Evolutionary conservation across 2,888 invertebrate genomes (phyloP).

Genomic region (Tipula unca): DNA sequence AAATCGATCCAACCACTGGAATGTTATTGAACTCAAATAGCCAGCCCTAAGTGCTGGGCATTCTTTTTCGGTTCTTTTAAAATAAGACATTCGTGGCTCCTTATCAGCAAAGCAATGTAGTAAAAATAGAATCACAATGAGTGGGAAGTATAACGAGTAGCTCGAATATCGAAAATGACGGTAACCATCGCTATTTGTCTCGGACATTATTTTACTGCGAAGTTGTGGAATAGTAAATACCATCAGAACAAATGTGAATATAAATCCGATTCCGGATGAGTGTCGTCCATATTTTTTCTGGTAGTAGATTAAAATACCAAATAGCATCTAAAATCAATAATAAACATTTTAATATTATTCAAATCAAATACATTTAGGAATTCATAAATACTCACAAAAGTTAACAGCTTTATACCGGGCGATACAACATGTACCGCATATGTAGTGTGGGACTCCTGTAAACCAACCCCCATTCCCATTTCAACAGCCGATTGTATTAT

Average conservation of each 20-base stretch:
- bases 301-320: constrained; percentile 38
- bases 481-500: constrained; percentile 39
- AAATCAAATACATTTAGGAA: not conserved
- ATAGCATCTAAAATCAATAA: constrained; percentile 39
- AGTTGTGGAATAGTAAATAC: constrained; percentile 35
- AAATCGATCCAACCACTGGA: constrained; percentile 47
- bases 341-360: not conserved
- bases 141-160: constrained; percentile 36
- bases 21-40: constrained; percentile 30
- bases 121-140: constrained; percentile 34
- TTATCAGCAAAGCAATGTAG: constrained; percentile 39
- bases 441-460: constrained; percentile 41
- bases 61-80: constrained; percentile 15
- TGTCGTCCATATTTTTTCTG: constrained; percentile 45
- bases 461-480: constrained; percentile 43
- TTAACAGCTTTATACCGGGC: constrained; percentile 23
- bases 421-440: constrained; percentile 22
- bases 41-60: constrained; percentile 28
- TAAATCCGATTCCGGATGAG: constrained; percentile 47
- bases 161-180: constrained; percentile 23
- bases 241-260: constrained; percentile 47
- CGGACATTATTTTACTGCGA: constrained; percentile 26
- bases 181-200: constrained; percentile 9
- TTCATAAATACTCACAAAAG: constrained; percentile 27
- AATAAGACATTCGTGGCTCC: constrained; percentile 25